A percentile compares a stretch with the other conserved stretches of the same genome.
phyloP scores from a whole-genome alignment of 2,113 vertebrate species.

The Actinemys pallida region DNA sequence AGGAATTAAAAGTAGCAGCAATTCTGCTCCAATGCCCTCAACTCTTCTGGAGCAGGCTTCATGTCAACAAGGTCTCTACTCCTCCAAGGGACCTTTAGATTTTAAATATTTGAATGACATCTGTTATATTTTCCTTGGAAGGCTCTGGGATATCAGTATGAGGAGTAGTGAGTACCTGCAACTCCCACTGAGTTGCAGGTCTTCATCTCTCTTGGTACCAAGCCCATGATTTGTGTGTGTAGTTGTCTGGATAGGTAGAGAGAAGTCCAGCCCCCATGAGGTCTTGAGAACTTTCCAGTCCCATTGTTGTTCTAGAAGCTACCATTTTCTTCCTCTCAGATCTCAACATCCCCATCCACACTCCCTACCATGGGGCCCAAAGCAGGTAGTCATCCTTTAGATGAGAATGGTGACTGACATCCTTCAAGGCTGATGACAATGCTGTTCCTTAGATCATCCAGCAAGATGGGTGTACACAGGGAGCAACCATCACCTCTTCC shows the following conservation, averaged over 20 bases:
- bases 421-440: conserved; percentile 47
- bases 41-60: neutral
- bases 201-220: neutral
- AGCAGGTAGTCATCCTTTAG: conserved; percentile 60
- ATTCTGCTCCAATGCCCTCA: conserved; percentile 15
- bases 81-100: conserved; percentile 36
- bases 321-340: conserved; percentile 46
- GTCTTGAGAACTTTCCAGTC: conserved; percentile 26
- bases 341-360: conserved; percentile 7
- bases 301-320: conserved; percentile 23
- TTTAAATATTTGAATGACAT: conserved; percentile 66
- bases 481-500: conserved; percentile 51
- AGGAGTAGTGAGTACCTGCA: neutral
- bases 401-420: conserved; percentile 63
- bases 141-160: neutral
- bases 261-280: conserved; percentile 32
- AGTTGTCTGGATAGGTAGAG: conserved; percentile 59
- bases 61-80: neutral
- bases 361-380: conserved; percentile 53
- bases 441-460: conserved; percentile 52
- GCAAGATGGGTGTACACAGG: conserved; percentile 57
- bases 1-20: conserved; percentile 17
- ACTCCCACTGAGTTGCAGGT: neutral
- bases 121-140: conserved; percentile 30
- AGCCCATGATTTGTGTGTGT: neutral